Base-by-base conservation (phyloP, 1,140 invertebrate species). In the Drosophila kepulauana region DNA sequence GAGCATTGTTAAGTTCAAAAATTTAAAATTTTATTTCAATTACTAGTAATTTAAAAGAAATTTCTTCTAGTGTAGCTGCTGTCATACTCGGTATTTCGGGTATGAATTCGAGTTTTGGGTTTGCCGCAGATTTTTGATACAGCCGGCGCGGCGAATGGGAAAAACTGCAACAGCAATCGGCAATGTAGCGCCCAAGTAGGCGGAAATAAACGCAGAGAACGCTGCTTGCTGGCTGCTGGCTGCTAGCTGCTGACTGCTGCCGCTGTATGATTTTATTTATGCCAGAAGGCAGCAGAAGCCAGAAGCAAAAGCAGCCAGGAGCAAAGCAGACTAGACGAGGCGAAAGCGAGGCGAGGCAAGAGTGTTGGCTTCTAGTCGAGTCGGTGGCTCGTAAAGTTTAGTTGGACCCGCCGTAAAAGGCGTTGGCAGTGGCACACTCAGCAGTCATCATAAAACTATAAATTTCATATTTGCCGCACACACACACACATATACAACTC, bases 361-460 rank as follows among this genome's bases (percentile, higher is more conserved):
- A 65, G 43, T 56, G 35, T 15, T 25, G 56, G 65, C 13, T 65
- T 54, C 62, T 48, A 59, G 41, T 43, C 68, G 57, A 68, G 65
- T 71, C 66, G 78, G 56, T 65, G 67, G 85, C 74, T 88, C 84
- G 85, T 88, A 88, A 88, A 88, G 84, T 84, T 89, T 78, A 89
- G 84, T 88, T 89, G 77, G 71, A 88, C 82, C 81, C 82, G 82
- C 87, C 87, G 75, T 80, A 87, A 90, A 91, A 82, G 79, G 86
- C 87, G 82, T 91, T 90, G 87, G 87, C 87, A 82, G 82, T 87
- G 79, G 79, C 87, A 91, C 77, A 87, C 87, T 91, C 87, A 90
- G 82, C 82, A 90, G 87, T 91, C 87, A 91, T 91, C 87, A 91
- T 91, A 91, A 91, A 91, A 91, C 88, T 87, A 91, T 91, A 91